These are phyloP conservation scores for Zaprionus kolodkinae DNA, from an alignment of 1,140 invertebrate species.

Conservation along the genomic window DNA sequence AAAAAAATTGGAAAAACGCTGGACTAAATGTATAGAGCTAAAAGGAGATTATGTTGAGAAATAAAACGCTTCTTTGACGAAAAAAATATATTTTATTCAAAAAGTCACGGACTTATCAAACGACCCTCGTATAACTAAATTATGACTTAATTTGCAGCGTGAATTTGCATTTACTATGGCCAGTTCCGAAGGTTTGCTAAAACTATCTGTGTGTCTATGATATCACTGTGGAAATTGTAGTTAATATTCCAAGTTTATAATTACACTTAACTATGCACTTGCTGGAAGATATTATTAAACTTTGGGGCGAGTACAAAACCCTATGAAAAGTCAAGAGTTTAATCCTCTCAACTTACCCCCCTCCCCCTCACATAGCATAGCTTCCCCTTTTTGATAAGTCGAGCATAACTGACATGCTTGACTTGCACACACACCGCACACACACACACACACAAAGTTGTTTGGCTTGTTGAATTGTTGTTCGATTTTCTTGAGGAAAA, in stretches of 20 bases:
- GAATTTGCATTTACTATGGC: neutral
- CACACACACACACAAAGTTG: slow-evolving; percentile 13
- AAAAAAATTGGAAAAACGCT: too few relatives aligned
- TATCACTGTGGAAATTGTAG: slow-evolving; percentile 5
- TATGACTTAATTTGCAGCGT: neutral
- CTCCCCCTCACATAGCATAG: slow-evolving; percentile 26
- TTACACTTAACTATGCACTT: neutral
- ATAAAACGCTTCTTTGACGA: too few relatives aligned
- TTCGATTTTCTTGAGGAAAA: slow-evolving; percentile 41
- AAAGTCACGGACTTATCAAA: too few relatives aligned
- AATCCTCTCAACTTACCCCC: slow-evolving; percentile 5
- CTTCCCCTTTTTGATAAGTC: slow-evolving; percentile 49
- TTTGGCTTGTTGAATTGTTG: slow-evolving; percentile 40
- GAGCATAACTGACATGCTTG: slow-evolving; percentile 68
- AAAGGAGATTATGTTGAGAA: too few relatives aligned
- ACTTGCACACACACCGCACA: slow-evolving; percentile 36
- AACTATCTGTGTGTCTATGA: neutral
- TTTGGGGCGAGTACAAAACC: neutral
- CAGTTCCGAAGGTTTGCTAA: neutral
- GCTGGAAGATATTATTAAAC: neutral
- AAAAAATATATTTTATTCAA: too few relatives aligned
- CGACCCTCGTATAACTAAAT: neutral
- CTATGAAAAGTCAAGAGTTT: slow-evolving; percentile 6
- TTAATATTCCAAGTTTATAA: neutral
- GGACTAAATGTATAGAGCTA: too few relatives aligned